These are phyloP conservation scores for Thera obeliscata DNA, from an alignment of 2,888 invertebrate genomes.

Conservation along the genomic window DNA sequence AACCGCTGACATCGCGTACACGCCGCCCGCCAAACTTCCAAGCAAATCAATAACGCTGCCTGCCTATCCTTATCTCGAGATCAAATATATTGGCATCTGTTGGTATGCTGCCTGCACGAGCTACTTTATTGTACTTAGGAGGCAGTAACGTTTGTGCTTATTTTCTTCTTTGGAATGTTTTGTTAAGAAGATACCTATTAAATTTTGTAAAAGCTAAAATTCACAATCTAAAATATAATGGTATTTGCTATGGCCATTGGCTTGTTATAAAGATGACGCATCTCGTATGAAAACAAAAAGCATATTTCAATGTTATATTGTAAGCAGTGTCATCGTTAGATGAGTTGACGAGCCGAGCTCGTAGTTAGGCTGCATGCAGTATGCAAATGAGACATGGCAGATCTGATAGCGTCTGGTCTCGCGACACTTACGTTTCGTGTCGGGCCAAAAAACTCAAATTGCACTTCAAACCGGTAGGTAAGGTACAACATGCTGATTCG, in stretches of 20 bases:
- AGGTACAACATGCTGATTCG: conserved; percentile 47
- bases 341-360: conserved; percentile 39
- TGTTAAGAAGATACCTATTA: background rate
- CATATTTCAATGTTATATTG: conserved; percentile 53
- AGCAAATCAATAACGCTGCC: conserved; percentile 66
- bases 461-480: conserved; percentile 50
- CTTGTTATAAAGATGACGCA: background rate
- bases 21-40: conserved; percentile 41
- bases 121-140: conserved; percentile 37
- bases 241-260: too few species aligned
- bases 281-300: background rate
- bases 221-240: background rate
- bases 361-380: conserved; percentile 46
- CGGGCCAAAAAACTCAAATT: conserved; percentile 51
- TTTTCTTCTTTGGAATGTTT: conserved; percentile 11
- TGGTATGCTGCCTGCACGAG: conserved; percentile 36
- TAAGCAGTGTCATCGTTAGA: conserved; percentile 49
- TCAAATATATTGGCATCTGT: conserved; percentile 53
- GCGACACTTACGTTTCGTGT: conserved; percentile 37
- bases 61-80: conserved; percentile 52
- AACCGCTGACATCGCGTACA: conserved; percentile 51
- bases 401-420: conserved; percentile 47
- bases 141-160: conserved; percentile 28
- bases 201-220: background rate
- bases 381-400: conserved; percentile 54